phyloP scores from a whole-genome alignment of 2,113 vertebrate genomes.

The Sinocyclocheilus maitianheensis region DNA sequence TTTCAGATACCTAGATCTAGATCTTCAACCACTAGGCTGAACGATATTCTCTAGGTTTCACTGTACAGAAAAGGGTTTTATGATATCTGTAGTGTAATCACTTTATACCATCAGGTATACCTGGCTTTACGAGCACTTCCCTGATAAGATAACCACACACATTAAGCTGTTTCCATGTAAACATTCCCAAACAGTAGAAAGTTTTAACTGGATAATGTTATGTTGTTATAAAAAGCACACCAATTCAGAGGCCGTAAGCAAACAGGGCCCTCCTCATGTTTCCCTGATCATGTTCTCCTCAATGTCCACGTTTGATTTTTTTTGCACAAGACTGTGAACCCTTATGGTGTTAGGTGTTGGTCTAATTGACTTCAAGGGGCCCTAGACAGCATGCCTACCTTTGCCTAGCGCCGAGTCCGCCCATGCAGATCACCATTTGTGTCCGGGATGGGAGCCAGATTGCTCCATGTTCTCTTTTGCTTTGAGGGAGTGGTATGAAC shows the following conservation, averaged over 20 bases:
- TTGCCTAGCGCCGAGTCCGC: constrained; percentile 3
- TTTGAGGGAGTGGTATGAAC: constrained; percentile 64
- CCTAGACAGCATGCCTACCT: background rate
- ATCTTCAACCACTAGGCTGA: background rate
- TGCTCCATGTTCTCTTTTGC: constrained; percentile 50
- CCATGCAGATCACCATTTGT: constrained; percentile 28
- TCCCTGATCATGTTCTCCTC: background rate
- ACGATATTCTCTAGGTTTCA: background rate
- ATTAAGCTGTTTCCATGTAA: constrained; percentile 38
- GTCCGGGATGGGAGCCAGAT: constrained; percentile 34
- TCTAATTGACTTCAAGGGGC: background rate
- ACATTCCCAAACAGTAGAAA: constrained; percentile 20
- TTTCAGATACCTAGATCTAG: background rate
- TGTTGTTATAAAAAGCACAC: background rate
- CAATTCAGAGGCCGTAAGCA: background rate
- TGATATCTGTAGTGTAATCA: constrained; percentile 8
- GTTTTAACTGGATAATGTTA: background rate
- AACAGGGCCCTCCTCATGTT: background rate
- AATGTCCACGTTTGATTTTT: background rate
- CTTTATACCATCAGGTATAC: background rate
- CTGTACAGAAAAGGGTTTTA: constrained; percentile 10
- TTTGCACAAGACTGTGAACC: background rate
- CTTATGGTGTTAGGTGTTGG: background rate
- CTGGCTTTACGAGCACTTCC: constrained; percentile 3
- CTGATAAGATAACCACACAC: constrained; percentile 34